Evolutionary conservation across 1,140 invertebrate species (phyloP), one percentile per base, ranked within the genome.

Genomic region (Daktulosphaira vitifoliae): DNA sequence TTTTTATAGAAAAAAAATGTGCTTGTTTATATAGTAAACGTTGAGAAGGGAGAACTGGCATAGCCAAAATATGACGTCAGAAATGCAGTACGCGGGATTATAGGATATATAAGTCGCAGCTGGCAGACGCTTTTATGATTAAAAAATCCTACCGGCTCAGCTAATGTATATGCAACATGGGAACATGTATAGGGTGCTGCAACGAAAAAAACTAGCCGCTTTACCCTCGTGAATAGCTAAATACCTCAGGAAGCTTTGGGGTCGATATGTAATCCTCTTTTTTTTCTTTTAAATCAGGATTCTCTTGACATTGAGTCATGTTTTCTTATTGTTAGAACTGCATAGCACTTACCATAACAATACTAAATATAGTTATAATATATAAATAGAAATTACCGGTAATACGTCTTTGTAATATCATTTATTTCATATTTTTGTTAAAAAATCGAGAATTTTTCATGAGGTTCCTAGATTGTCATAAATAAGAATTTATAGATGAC

Each of bases 41-140:
- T 59, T 11, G 23, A 26, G 42, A 44, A 9, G 37, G 42, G 22
- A n/a, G 26, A 59, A 59, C n/a, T 44, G n/a, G 54, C 16, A 25
- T 38, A 44, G 39, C 38, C n/a, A 46, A 59, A 33, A 44, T 59
- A 59, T 59, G 54, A 59, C 54, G 54, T 59, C 54, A 59, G 54
- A 59, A 44, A 59, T 59, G 54, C 54, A 59, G 54, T 59, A 59
- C 16, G 26, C 23, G 25, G 54, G 54, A 59, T 59, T 59, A 59
- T 44, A 23, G 54, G 54, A 59, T 59, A 59, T 59, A 59, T 38
- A 26, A 29, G 54, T 59, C 54, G 54, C 54, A 59, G 54, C 54
- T 59, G 54, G 54, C 54, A 46, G 54, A 59, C 54, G 54, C 39
- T 59, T 59, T 59, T 59, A 59, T 59, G 54, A 59, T 59, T 59